Percentiles rank a stretch among this genome's conserved stretches.
Conservation (phyloP, 2,113 vertebrate species). For the Taxidea taxus region DNA sequence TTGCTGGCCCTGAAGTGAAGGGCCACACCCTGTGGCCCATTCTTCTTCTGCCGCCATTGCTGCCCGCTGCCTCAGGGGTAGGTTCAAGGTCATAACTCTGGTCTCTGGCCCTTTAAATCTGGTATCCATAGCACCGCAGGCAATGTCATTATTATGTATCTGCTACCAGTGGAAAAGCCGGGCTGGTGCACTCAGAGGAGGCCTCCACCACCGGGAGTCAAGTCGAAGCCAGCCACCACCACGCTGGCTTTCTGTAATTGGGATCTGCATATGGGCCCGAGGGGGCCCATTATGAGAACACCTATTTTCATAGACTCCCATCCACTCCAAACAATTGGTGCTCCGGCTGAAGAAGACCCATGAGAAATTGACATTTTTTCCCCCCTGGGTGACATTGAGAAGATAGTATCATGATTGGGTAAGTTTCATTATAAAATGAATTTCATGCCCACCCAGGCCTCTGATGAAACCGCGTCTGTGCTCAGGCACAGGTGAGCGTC, state of each 20-base stretch:
- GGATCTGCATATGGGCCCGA: not conserved
- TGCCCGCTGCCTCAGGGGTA: not conserved
- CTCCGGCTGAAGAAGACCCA: not conserved
- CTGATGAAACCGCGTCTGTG: not conserved
- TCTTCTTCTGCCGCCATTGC: not conserved
- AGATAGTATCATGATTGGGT: conserved; percentile 35
- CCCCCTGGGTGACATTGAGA: not conserved
- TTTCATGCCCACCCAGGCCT: not conserved
- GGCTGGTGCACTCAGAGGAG: not conserved
- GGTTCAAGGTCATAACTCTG: not conserved
- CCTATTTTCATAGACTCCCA: not conserved
- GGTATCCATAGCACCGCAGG: conserved; percentile 1
- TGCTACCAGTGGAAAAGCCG: not conserved
- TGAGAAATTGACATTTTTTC: not conserved
- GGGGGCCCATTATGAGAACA: conserved; percentile 49
- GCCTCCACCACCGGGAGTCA: conserved; percentile 27
- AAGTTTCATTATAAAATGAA: conserved; percentile 28
- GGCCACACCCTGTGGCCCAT: not conserved
- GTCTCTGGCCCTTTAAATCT: conserved; percentile 64
- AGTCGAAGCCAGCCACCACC: conserved; percentile 21
- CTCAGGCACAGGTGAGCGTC: not conserved
- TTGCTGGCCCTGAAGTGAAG: not conserved
- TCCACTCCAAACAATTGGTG: not conserved
- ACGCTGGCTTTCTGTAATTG: conserved; percentile 25
- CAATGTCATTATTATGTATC: conserved; percentile 48